phyloP scores from a whole-genome alignment of 2,113 vertebrate genomes.

The Notothenia coriiceps region DNA sequence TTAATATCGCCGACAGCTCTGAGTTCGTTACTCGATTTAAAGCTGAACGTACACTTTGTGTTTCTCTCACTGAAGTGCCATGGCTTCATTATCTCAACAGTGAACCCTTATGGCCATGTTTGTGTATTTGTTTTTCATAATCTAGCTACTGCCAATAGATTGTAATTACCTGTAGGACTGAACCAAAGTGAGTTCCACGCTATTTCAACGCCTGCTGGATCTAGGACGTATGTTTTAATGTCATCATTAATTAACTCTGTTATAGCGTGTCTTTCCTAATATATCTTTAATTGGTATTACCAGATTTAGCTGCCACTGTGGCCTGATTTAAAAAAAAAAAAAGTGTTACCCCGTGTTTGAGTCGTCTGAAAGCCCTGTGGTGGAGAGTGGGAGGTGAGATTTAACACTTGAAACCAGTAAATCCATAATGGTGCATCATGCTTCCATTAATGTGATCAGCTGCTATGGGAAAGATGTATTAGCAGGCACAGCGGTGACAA shows the following conservation, averaged over 20 bases:
- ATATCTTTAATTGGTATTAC: not conserved
- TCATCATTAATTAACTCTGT: not conserved
- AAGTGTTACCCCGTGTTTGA: not conserved
- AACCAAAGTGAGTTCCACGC: not conserved
- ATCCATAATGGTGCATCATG: not conserved
- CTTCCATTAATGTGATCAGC: too few species aligned
- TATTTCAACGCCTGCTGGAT: not conserved
- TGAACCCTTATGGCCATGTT: slow-evolving; percentile 29
- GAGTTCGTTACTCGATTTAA: not conserved
- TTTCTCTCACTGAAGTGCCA: slow-evolving; percentile 61
- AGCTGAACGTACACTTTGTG: slow-evolving; percentile 15
- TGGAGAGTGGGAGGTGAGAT: slow-evolving; percentile 16
- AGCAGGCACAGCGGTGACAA: too few species aligned
- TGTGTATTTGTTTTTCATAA: slow-evolving; percentile 34
- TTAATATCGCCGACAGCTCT: slow-evolving; percentile 16
- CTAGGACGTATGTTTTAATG: not conserved
- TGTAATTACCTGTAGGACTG: slow-evolving; percentile 6
- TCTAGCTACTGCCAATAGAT: slow-evolving; percentile 50
- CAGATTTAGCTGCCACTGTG: slow-evolving; percentile 19
- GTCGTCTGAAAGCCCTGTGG: not conserved
- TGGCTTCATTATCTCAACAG: slow-evolving; percentile 34
- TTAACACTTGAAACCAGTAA: slow-evolving; percentile 9
- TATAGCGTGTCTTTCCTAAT: not conserved
- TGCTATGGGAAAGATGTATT: too few species aligned
- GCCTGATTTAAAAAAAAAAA: slow-evolving; percentile 10